A percentile compares a stretch with the other conserved stretches of the same genome.
These are phyloP conservation scores for Galeopterus variegatus DNA, from an alignment of 2,113 vertebrate genomes.

Conservation along the genomic window DNA sequence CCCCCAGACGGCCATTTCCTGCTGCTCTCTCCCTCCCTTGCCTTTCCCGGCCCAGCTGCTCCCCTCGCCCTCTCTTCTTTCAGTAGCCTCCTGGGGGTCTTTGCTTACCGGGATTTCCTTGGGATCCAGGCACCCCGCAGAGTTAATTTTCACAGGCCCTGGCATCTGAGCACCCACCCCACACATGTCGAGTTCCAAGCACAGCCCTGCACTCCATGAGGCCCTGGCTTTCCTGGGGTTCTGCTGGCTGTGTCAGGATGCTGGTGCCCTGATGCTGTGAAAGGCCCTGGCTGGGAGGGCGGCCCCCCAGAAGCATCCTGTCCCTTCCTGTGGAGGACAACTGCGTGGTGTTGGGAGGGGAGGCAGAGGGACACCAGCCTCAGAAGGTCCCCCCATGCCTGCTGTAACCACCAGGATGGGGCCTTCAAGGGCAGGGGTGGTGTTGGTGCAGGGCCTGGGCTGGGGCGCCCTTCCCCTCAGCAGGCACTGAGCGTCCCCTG, in stretches of 20 bases:
- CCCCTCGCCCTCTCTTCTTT: not conserved
- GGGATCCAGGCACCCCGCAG: fast-evolving
- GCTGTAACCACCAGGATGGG: not conserved
- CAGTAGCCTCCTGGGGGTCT: not conserved
- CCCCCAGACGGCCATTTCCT: not conserved
- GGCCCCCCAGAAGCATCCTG: not conserved
- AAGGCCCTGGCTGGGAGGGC: not conserved
- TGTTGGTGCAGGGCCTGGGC: not conserved
- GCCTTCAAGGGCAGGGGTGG: not conserved
- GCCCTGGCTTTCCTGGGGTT: not conserved
- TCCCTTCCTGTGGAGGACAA: fast-evolving
- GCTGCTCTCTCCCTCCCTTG: not conserved
- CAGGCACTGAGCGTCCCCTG: too few species aligned
- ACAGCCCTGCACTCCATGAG: fast-evolving
- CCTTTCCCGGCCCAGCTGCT: too few species aligned
- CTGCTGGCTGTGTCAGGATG: not conserved
- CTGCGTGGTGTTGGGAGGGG: fast-evolving
- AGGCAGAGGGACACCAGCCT: not conserved
- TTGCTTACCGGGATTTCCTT: too few species aligned
- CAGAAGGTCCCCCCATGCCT: not conserved
- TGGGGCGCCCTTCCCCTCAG: too few species aligned
- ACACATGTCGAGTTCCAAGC: not conserved
- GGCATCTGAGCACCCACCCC: not conserved
- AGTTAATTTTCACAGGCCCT: not conserved
- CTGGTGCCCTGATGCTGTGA: too few species aligned